Conservation (phyloP, 2,888 invertebrate species). For the Tenthredo distinguenda region DNA sequence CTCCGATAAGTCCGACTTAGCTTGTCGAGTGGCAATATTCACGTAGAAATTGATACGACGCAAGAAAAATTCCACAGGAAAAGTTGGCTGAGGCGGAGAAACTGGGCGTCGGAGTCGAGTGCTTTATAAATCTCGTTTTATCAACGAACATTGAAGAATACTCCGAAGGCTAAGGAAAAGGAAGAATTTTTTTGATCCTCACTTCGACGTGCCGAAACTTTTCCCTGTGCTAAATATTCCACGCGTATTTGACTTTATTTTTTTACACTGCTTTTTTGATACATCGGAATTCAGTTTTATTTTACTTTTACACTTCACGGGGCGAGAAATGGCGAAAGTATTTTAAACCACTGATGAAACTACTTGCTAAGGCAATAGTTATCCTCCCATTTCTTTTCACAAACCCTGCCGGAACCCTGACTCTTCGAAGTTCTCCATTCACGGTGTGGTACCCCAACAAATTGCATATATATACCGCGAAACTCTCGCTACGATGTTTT, state of each 20-base stretch:
- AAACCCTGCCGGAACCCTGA: not conserved
- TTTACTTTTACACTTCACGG: not conserved
- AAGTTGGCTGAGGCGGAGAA: not conserved
- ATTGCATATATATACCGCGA: slow-evolving; percentile 1
- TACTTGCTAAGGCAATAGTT: not conserved
- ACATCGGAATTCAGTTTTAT: not conserved
- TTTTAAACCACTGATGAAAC: slow-evolving; percentile 16
- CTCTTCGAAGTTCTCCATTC: slow-evolving; percentile 22
- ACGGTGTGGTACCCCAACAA: not conserved
- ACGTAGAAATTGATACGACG: slow-evolving; percentile 38
- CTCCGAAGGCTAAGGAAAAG: not conserved
- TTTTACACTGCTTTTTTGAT: not conserved
- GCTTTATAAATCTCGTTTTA: slow-evolving; percentile 41
- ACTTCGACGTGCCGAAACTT: not conserved
- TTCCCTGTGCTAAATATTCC: not conserved
- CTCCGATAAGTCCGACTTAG: slow-evolving; percentile 17
- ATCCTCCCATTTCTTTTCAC: not conserved
- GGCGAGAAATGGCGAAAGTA: not conserved
- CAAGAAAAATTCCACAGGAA: not conserved
- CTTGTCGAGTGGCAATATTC: slow-evolving; percentile 36
- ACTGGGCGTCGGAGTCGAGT: slow-evolving; percentile 23
- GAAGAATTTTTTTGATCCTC: not conserved
- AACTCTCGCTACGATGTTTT: slow-evolving; percentile 1
- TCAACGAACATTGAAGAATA: not conserved
- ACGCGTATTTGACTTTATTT: not conserved